Evolutionary conservation across 2,888 invertebrate species (phyloP).

Genomic region (Trichopria drosophilae): DNA sequence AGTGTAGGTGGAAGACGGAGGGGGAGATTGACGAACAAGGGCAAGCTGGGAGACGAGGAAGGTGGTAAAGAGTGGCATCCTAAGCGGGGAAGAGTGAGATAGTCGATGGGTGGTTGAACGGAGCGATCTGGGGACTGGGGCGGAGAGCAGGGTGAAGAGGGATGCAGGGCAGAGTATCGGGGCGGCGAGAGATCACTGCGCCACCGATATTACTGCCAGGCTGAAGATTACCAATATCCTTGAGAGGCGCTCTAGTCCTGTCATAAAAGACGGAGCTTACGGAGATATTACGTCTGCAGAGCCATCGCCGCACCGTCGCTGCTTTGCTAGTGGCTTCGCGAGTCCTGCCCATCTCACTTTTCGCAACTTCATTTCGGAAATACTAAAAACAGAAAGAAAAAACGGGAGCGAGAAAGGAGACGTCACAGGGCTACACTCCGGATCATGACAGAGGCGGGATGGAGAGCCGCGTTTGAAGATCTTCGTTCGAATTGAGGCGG

Average conservation of each 20-base stretch:
- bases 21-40: conserved; percentile 20
- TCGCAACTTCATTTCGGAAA: conserved; percentile 52
- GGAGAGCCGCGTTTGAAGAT: conserved; percentile 30
- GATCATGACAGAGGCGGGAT: too few species aligned
- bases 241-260: conserved; percentile 56
- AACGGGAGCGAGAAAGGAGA: neutral
- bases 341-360: conserved; percentile 44
- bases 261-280: conserved; percentile 59
- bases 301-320: conserved; percentile 36
- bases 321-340: too few species aligned
- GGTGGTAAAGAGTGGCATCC: conserved; percentile 13
- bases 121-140: conserved; percentile 20
- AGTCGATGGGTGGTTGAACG: conserved; percentile 26
- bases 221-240: conserved; percentile 59
- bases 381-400: conserved; percentile 38
- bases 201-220: conserved; percentile 56
- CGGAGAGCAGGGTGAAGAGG: conserved; percentile 28
- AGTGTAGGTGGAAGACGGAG: conserved; percentile 25
- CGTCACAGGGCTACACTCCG: conserved; percentile 2
- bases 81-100: conserved; percentile 28
- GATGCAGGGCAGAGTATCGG: conserved; percentile 41
- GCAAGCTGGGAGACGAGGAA: conserved; percentile 10
- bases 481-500: conserved; percentile 15
- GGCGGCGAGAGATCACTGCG: conserved; percentile 56
- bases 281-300: conserved; percentile 53